Evolutionary conservation across 2,113 vertebrate genomes (phyloP), one percentile per base, ranked within the genome.

Genomic region (Eurystomus gularis): DNA sequence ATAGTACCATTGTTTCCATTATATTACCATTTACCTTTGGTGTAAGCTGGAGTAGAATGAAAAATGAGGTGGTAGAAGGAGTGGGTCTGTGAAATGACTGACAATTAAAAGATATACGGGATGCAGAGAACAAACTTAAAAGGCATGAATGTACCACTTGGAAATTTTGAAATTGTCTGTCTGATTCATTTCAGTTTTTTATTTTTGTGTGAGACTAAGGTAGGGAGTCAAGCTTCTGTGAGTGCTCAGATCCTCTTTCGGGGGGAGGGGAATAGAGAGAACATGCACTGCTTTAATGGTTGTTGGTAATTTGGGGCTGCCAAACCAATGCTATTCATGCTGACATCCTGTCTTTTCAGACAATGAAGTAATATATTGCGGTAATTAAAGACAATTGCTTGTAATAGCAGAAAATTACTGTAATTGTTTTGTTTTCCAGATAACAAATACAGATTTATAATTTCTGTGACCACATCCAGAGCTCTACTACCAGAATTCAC

Each of bases 341-440:
- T 96, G 94, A 65, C 84, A 80, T 96, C 87, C 73, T 94, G 58
- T 87, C 81, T 87, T 93, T 91, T 69, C 58, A 95, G 70, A 94
- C 70, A 93, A 85, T 82, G 69, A 91, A 94, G n/a, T 89, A 87
- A 85, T 84, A 60, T 94, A 84, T 90, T 72, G 49, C 86, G 60
- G 25, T 91, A 93, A 96, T 96, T 96, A 91, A 95, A 95, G 73
- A 73, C 82, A 88, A 89, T 90, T 96, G 90, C 81, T 87, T 66
- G n/a, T 93, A 96, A 95, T 97, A 80, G 70, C 62, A 65, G 78
- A 95, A 94, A 90, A 94, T 96, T 76, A 82, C 83, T 93, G 9
- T 97, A 87, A 94, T 93, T 3, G 28, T 52, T 94, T 91, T 96
- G 75, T 94, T 95, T 94, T 86, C 66, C 20, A 82, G 70, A 91